Evolutionary conservation across 2,113 vertebrate species (phyloP).

Genomic region (Macaca fascicularis): T2T-MFA8v1.1 NC_088376.1:36990501-36991000

Average conservation of each 20-base stretch:
- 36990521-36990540: neutral
- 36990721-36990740: neutral
- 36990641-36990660: neutral
- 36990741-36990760: neutral
- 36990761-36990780: neutral
- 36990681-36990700: neutral
- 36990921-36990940: neutral
- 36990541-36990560: neutral
- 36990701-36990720: slow-evolving; percentile 8
- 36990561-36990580: neutral
- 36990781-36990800: neutral
- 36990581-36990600: neutral
- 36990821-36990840: neutral
- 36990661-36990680: neutral
- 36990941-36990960: neutral
- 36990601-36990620: neutral
- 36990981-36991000: neutral
- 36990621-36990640: neutral
- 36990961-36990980: neutral
- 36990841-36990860: neutral
- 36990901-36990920: neutral
- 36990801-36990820: neutral
- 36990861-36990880: neutral
- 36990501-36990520: neutral
- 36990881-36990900: neutral